Conservation (phyloP, 2,888 invertebrate species). For the Orthonevra nobilis region DNA sequence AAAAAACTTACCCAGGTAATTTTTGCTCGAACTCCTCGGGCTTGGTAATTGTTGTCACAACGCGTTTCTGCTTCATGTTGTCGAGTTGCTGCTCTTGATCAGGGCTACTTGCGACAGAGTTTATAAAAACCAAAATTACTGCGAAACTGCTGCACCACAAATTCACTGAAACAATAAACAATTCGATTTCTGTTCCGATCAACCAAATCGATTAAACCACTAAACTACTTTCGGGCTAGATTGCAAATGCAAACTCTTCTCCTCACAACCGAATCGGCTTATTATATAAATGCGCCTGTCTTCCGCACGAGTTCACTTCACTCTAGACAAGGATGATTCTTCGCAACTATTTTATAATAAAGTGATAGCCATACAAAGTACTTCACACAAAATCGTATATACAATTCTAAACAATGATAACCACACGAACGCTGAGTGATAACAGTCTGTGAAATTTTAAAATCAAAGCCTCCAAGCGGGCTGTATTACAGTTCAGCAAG, state of each 20-base stretch:
- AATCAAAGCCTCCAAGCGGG: conserved; percentile 23
- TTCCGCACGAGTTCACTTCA: conserved; percentile 9
- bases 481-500: conserved; percentile 8
- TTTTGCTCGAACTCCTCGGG: conserved; percentile 76
- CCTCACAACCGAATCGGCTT: conserved; percentile 15
- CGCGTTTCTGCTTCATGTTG: conserved; percentile 75
- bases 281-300: conserved; percentile 47
- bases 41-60: conserved; percentile 74
- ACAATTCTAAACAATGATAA: conserved; percentile 53
- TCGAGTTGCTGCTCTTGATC: conserved; percentile 12
- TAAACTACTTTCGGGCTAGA: conserved; percentile 20
- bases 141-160: conserved; percentile 8
- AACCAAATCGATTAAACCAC: conserved; percentile 38
- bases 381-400: conserved; percentile 13
- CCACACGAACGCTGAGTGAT: conserved; percentile 46
- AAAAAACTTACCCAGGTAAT: conserved; percentile 76
- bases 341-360: conserved; percentile 50
- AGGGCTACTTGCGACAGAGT: conserved; percentile 9
- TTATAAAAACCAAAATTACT: conserved; percentile 28
- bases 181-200: conserved; percentile 34
- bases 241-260: conserved; percentile 49
- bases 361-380: conserved; percentile 54
- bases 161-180: conserved; percentile 48
- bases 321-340: conserved; percentile 19
- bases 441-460: conserved; percentile 44